Evolutionary conservation across 2,888 invertebrate species (phyloP), one percentile per base, ranked within the genome.

Genomic region (Erebia ligea): DNA sequence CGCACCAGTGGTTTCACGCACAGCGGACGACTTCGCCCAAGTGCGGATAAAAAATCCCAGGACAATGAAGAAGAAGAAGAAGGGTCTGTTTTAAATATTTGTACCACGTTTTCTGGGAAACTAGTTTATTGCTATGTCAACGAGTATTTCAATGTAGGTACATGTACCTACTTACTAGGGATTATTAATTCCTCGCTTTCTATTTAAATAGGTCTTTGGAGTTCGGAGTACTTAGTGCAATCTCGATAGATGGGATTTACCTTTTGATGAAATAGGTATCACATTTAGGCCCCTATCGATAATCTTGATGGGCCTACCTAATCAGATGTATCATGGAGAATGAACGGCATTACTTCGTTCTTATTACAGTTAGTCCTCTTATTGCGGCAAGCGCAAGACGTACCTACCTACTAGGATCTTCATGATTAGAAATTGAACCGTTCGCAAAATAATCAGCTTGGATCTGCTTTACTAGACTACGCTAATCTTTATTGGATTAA

Each of bases 61-160:
- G n/a, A n/a, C n/a, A n/a, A n/a, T n/a, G n/a, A n/a, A n/a, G n/a
- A n/a, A n/a, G n/a, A n/a, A n/a, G n/a, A n/a, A n/a, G n/a, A n/a
- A n/a, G n/a, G n/a, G n/a, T n/a, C n/a, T n/a, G n/a, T n/a, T n/a
- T 10, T 42, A 19, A 19, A 65, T 45, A 68, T 50, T 19, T 50
- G 42, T 19, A 42, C 40, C 17, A 59, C 58, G 42, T 68, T 40
- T 65, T 40, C 52, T 65, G 19, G 52, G 40, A 65, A 54, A 54
- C 34, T 1, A 34, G 10, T 54, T 10, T 54, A 19, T 54, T 54
- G 10, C 19, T 54, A 10, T 54, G 54, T 19, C 52, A 9, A 17
- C n/a, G 8, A 52, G n/a, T 17, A 52, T 52, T 52, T n/a, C 17
- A 52, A 52, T 52, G 6, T 6, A n/a, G n/a, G n/a, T n/a, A n/a